Conservation (phyloP, 2,113 vertebrate genomes). For the Sorex araneus region DNA sequence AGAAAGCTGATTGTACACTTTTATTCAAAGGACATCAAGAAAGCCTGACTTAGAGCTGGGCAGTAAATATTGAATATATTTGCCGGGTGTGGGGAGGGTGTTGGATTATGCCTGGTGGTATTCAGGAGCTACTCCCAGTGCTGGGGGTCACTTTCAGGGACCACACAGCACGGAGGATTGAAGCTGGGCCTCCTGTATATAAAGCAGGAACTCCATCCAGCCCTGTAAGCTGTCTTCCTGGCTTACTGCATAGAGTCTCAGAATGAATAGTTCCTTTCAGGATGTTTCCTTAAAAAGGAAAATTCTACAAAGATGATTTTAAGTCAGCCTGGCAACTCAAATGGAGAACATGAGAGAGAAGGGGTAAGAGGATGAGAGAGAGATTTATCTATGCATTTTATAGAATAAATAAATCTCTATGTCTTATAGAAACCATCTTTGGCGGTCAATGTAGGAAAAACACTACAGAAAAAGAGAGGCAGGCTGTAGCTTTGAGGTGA, state of each 20-base stretch:
- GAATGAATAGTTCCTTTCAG: constrained; percentile 28
- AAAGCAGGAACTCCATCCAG: too few species aligned
- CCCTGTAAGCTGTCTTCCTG: too few species aligned
- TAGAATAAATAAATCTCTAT: too few species aligned
- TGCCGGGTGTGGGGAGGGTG: not conserved
- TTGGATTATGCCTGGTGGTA: too few species aligned
- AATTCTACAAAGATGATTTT: not conserved
- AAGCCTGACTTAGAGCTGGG: not conserved
- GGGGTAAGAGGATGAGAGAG: too few species aligned
- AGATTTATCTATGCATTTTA: not conserved
- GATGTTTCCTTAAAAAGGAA: constrained; percentile 13
- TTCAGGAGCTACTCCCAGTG: too few species aligned
- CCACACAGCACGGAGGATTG: too few species aligned
- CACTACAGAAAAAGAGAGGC: not conserved
- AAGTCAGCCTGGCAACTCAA: not conserved
- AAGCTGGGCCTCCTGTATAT: too few species aligned
- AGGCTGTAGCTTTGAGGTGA: not conserved
- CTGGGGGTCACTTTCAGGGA: too few species aligned
- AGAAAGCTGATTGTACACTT: not conserved
- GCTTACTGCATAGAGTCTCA: too few species aligned
- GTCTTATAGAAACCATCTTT: not conserved
- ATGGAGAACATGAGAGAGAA: not conserved
- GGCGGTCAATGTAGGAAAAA: not conserved
- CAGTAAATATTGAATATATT: constrained; percentile 24
- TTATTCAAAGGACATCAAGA: not conserved